Percentiles rank a stretch among this genome's conserved stretches.
These are phyloP conservation scores for Tamandua tetradactyla DNA, from an alignment of 2,797 vertebrate species.

Conservation along the genomic window DNA sequence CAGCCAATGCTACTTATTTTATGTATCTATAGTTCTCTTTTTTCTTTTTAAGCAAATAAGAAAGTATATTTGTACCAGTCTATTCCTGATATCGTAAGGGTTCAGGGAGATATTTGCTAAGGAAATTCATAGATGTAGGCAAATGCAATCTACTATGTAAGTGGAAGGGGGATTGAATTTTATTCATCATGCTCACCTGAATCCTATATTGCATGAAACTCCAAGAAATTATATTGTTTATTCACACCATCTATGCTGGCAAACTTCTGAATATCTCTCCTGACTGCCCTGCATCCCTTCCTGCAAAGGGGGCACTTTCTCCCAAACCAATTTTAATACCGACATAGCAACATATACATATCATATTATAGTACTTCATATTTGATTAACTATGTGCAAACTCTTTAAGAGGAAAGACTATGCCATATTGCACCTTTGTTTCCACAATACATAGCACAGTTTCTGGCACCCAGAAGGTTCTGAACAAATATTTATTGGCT, in stretches of 20 bases:
- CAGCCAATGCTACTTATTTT: not conserved
- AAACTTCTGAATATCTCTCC: not conserved
- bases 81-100: not conserved
- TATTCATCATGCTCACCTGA: not conserved
- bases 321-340: not conserved
- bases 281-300: not conserved
- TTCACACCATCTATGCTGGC: not conserved
- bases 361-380: not conserved
- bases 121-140: not conserved
- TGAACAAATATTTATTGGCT: not conserved
- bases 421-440: not conserved
- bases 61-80: not conserved
- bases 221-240: not conserved
- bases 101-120: not conserved
- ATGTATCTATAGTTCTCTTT: constrained; percentile 5
- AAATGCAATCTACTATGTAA: not conserved
- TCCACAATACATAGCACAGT: not conserved
- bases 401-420: not conserved
- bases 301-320: not conserved
- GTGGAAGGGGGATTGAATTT: not conserved
- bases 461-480: not conserved
- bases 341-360: no score
- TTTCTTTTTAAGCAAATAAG: constrained; percentile 49
- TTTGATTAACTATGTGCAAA: not conserved
- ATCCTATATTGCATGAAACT: not conserved